These are phyloP conservation scores for Tetraneura akinire DNA, from an alignment of 1,140 invertebrate genomes.

Conservation along the genomic window DNA sequence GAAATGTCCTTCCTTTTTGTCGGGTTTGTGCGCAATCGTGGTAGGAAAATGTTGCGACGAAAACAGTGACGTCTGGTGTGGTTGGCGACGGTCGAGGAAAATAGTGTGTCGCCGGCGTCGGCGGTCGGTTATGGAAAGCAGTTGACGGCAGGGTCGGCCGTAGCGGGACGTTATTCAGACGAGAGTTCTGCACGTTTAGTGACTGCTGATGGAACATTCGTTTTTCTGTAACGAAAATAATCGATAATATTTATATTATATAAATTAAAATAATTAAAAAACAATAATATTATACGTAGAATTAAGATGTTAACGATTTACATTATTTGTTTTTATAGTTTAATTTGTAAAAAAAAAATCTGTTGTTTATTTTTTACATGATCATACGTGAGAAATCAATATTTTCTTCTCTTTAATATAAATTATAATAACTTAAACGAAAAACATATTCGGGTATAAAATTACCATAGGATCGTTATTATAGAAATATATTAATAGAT, in stretches of 20 bases:
- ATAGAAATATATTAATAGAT: too few relatives aligned
- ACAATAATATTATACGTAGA: too few relatives aligned
- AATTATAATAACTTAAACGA: too few relatives aligned
- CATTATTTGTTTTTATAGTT: too few relatives aligned
- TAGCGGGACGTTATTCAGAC: too few relatives aligned
- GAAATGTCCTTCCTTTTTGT: conserved; percentile 31
- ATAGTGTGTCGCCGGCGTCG: neutral
- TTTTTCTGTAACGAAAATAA: conserved; percentile 15
- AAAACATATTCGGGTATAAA: too few relatives aligned
- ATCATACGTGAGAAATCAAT: neutral
- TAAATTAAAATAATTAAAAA: too few relatives aligned
- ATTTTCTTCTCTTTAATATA: too few relatives aligned
- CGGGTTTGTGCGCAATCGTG: conserved; percentile 29
- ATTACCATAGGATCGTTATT: too few relatives aligned
- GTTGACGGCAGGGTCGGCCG: neutral
- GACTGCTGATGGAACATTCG: conserved; percentile 11
- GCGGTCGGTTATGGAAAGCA: conserved; percentile 11
- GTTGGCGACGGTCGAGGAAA: neutral
- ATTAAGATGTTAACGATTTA: too few relatives aligned
- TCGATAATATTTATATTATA: too few relatives aligned
- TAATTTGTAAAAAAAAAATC: too few relatives aligned
- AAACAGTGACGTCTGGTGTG: conserved; percentile 38
- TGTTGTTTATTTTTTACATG: neutral
- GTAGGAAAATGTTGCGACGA: conserved; percentile 25
- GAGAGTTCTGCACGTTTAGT: neutral